Evolutionary conservation across 2,113 vertebrate species (phyloP).

Genomic region (Octodon degus): DNA sequence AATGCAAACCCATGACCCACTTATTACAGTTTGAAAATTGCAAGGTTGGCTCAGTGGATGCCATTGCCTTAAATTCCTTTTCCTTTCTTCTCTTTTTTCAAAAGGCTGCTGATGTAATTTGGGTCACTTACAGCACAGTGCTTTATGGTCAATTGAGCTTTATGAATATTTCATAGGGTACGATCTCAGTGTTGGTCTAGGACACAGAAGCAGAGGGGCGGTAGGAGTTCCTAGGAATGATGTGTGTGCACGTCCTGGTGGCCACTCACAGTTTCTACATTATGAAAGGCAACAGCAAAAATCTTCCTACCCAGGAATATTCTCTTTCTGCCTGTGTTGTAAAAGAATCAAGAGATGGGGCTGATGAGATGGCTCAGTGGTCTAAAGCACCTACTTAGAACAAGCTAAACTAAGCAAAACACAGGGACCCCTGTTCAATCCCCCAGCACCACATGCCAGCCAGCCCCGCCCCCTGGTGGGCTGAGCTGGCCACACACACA

Average conservation of each 20-base stretch:
- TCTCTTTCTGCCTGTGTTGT: neutral
- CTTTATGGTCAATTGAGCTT: slow-evolving; percentile 57
- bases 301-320: neutral
- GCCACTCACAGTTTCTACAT: neutral
- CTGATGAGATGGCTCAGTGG: too few species aligned
- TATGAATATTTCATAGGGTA: slow-evolving; percentile 67
- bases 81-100: slow-evolving; percentile 56
- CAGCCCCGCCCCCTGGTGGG: too few species aligned
- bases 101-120: slow-evolving; percentile 61
- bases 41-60: slow-evolving; percentile 50
- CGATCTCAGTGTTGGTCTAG: slow-evolving; percentile 39
- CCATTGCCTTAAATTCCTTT: slow-evolving; percentile 40
- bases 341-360: slow-evolving; percentile 36
- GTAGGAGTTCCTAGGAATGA: neutral
- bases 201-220: neutral
- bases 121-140: slow-evolving; percentile 64
- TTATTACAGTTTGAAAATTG: slow-evolving; percentile 36
- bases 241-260: neutral
- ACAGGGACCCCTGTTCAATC: too few species aligned
- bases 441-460: too few species aligned
- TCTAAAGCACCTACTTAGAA: too few species aligned
- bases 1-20: slow-evolving; percentile 19
- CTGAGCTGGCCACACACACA: too few species aligned
- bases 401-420: too few species aligned
- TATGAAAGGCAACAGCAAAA: neutral